Conservation (phyloP, 2,888 invertebrate species). For the Gasteruption jaculator region DNA sequence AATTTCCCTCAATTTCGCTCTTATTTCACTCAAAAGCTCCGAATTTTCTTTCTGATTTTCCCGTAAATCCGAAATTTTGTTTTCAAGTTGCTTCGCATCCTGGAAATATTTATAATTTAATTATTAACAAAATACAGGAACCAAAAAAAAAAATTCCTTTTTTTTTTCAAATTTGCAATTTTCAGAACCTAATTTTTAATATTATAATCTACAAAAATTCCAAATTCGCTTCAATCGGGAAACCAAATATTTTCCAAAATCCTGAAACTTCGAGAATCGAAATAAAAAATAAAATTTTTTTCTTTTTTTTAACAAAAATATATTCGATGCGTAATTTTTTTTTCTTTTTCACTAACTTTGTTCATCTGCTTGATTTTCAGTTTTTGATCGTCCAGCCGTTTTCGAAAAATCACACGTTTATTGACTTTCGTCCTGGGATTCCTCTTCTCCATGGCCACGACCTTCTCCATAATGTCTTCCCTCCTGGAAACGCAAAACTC, state of each 20-base stretch:
- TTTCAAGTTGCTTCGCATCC: slow-evolving; percentile 44
- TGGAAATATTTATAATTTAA: slow-evolving; percentile 27
- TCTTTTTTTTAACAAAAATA: slow-evolving; percentile 16
- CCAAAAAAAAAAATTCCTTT: neutral
- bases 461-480: slow-evolving; percentile 60
- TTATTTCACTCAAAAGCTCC: slow-evolving; percentile 37
- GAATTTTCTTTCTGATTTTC: slow-evolving; percentile 32
- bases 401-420: slow-evolving; percentile 54
- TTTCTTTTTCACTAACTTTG: slow-evolving; percentile 47
- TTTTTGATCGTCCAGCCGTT: slow-evolving; percentile 59
- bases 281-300: too few species aligned
- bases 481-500: slow-evolving; percentile 63
- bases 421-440: slow-evolving; percentile 51
- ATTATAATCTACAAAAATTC: too few species aligned
- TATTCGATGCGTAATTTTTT: slow-evolving; percentile 16
- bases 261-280: too few species aligned
- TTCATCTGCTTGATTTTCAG: slow-evolving; percentile 57
- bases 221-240: too few species aligned
- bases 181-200: slow-evolving; percentile 6
- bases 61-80: slow-evolving; percentile 35
- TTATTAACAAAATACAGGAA: slow-evolving; percentile 5
- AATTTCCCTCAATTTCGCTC: slow-evolving; percentile 36
- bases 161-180: neutral
- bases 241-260: too few species aligned
- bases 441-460: slow-evolving; percentile 57